Percentiles rank a stretch among this genome's conserved stretches.
Conservation (phyloP, 1,140 invertebrate species). For the Cylas formicarius region DNA sequence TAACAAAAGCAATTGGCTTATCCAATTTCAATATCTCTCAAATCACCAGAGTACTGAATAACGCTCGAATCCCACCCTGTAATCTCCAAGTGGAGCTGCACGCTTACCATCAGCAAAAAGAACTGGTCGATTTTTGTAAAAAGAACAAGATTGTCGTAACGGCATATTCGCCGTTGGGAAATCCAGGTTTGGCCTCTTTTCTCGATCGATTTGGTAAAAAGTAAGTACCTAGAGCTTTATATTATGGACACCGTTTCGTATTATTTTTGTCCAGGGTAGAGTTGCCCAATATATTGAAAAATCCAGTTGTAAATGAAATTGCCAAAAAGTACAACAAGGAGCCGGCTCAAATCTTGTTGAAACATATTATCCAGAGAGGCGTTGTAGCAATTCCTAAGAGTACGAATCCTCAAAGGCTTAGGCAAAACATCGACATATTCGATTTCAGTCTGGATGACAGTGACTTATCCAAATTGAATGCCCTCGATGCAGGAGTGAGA, state of each 20-base stretch:
- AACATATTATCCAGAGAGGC: conserved; percentile 65
- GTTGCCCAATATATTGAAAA: conserved; percentile 61
- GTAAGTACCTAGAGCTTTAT: conserved; percentile 25
- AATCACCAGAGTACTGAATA: conserved; percentile 56
- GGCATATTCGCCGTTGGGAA: conserved; percentile 78
- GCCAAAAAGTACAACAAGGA: conserved; percentile 62
- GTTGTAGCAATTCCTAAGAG: conserved; percentile 81
- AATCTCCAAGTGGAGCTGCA: conserved; percentile 77
- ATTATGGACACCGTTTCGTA: background rate
- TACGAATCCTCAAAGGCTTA: conserved; percentile 61
- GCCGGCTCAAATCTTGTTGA: conserved; percentile 70
- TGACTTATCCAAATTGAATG: conserved; percentile 49
- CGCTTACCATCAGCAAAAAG: conserved; percentile 72
- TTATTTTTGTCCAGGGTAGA: conserved; percentile 45
- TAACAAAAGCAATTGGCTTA: conserved; percentile 63
- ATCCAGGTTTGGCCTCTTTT: conserved; percentile 52
- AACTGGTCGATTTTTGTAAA: conserved; percentile 66
- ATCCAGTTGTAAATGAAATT: conserved; percentile 60
- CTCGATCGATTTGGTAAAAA: conserved; percentile 42
- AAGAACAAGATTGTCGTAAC: conserved; percentile 65
- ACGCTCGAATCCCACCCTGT: conserved; percentile 57
- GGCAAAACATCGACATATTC: conserved; percentile 56
- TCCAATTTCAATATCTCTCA: conserved; percentile 75
- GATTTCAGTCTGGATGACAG: conserved; percentile 51
- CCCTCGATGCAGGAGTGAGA: conserved; percentile 56